Base-by-base conservation (phyloP, 2,888 invertebrate species). In the Protodeltote pygarga region DNA sequence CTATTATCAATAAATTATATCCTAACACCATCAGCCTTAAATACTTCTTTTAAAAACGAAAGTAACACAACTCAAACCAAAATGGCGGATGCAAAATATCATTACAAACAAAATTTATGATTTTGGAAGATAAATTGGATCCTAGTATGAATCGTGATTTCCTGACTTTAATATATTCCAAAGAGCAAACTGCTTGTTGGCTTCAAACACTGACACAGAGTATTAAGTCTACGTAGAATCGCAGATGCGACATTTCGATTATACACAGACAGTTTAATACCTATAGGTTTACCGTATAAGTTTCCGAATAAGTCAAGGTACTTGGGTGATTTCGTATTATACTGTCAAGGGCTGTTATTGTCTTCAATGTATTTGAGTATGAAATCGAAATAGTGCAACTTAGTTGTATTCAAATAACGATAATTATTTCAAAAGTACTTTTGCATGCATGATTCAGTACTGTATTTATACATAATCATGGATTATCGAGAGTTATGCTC, bases 101-200 rank as follows among this genome's bases (percentile, higher is more conserved):
- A 85, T 89, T 88, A 85, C 75, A 77, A 58, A 55, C 75, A 79
- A 77, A 87, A 90, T 89, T 87, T 89, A 89, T 87, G 86, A 88
- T 87, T 89, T 89, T 84, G 75, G 81, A 89, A 85, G 88, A 90
- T 89, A 90, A 88, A 91, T 89, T 85, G 87, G 83, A 80, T 79
- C 78, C 77, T 83, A 80, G 83, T 78, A 78, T 75, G 73, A 81
- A 37, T 87, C 87, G 88, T 89, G 90, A 89, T 89, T 90, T 91
- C 91, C 90, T 89, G 87, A 79, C 79, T 83, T 75, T 89, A 90
- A 90, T 89, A 79, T 89, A 90, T 90, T 85, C 89, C 69, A 78
- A 75, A 73, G 75, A 78, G 81, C 79, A 79, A 74, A 61, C 77
- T 77, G 69, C 58, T 67, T 50, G 60, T 59, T 67, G 65, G 54